Evolutionary conservation across 2,797 vertebrate species (phyloP), one percentile per base, ranked within the genome.

Genomic region (Tarsius wallacei): DNA sequence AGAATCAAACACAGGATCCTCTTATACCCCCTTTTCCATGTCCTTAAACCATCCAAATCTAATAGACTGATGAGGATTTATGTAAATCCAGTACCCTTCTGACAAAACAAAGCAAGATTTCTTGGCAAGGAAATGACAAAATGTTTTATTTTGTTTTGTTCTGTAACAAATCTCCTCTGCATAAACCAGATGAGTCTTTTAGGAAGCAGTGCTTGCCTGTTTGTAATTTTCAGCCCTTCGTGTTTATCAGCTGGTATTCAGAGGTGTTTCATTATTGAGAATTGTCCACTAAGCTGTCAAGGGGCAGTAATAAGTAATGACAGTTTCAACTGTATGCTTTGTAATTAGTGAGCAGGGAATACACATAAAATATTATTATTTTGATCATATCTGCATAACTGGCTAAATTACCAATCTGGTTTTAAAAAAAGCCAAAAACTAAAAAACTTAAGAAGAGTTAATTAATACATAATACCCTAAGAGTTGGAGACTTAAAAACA

Each of bases 291-390:
- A 88, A 63, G 87, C 28, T 55, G 74, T 74, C 61, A 89, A 76
- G 3, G 42, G 28, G 4, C 7, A 88, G 22, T 51, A 81, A 26
- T 66, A 80, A 86, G 5, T 61, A 89, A 94, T 59, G 73, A 66
- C n/a, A 84, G 31, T 26, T 94, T 81, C 36, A 88, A 82, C 92
- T 89, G 97, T 70, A 96, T 15, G 53, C 77, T 87, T 97, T 95
- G 8, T 91, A 87, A 78, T 81, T 91, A 90, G 74, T 31, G 11
- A 68, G 59, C 16, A 87, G 57, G 33, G 28, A 78, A 82, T 24
- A 88, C 21, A 55, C 31, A 84, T 80, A 87, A 93, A 93, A 63
- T 76, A 94, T 66, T 4, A 87, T 31, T 74, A 88, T 86, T 93
- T 66, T 94, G 47, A 74, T 80, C 64, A 92, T 11, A 49, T 36